Percentiles rank a stretch among this genome's conserved stretches.
Evolutionary conservation across 2,113 vertebrate genomes (phyloP).

Genomic region (Phyllostomus hastatus): DNA sequence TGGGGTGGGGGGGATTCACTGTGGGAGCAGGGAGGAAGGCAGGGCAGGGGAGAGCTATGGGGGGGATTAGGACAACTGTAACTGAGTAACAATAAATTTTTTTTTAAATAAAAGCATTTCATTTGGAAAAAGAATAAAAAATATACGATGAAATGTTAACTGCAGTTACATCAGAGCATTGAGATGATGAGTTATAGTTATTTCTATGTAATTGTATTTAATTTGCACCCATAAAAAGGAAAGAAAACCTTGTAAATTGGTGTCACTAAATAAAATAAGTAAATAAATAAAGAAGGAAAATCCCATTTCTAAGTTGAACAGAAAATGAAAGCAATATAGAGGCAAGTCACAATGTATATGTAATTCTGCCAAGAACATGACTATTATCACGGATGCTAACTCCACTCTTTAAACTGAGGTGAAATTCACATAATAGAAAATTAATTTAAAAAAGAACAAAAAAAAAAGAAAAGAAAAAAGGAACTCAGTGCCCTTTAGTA

Average conservation of each 20-base stretch:
- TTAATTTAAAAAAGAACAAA: neutral
- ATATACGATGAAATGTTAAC: neutral
- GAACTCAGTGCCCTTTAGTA: neutral
- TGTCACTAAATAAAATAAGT: neutral
- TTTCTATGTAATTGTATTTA: neutral
- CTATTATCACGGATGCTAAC: neutral
- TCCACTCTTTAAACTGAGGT: neutral
- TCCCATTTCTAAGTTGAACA: neutral
- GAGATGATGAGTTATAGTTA: neutral
- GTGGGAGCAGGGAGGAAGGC: too few relatives aligned
- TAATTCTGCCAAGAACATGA: neutral
- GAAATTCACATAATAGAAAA: neutral
- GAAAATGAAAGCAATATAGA: conserved; percentile 2
- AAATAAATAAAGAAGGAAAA: neutral
- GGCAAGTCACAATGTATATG: neutral
- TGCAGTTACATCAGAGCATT: neutral
- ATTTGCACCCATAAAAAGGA: neutral
- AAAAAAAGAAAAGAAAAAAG: neutral
- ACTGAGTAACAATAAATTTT: too few relatives aligned
- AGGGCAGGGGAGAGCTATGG: too few relatives aligned
- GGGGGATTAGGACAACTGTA: too few relatives aligned
- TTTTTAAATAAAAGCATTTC: too few relatives aligned
- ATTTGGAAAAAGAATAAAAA: neutral
- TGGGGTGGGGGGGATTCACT: too few relatives aligned
- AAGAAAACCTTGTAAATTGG: neutral